Conservation (phyloP, 2,888 invertebrate species). For the Pimpla rufipes region DNA sequence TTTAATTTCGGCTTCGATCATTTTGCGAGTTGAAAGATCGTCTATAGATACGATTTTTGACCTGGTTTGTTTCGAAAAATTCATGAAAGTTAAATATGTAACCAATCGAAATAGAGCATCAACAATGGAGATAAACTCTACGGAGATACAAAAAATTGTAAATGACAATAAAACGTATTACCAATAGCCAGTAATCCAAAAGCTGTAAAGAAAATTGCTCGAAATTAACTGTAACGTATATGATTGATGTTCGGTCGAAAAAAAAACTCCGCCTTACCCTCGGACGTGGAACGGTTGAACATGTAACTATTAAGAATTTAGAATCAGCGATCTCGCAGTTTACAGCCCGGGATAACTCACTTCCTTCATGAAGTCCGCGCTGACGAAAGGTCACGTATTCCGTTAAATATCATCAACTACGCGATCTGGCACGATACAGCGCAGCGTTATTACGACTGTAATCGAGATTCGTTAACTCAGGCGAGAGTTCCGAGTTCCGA, state of each 20-base stretch:
- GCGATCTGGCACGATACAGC: constrained; percentile 34
- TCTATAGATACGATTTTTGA: no score
- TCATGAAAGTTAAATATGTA: no score
- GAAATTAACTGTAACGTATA: not conserved
- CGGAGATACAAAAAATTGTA: not conserved
- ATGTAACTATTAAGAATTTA: constrained; percentile 3
- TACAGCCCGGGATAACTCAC: constrained; percentile 15
- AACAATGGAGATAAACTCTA: not conserved
- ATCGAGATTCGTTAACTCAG: constrained; percentile 42
- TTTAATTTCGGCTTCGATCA: no score
- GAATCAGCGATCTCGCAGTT: constrained; percentile 10
- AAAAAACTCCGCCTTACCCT: not conserved
- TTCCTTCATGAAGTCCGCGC: not conserved
- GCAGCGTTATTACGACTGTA: constrained; percentile 40
- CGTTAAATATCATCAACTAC: constrained; percentile 39
- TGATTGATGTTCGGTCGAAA: not conserved
- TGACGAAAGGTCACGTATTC: constrained; percentile 34
- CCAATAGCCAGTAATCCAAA: not conserved
- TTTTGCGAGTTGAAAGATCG: no score
- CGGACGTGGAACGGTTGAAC: constrained; percentile 10
- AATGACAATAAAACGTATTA: not conserved
- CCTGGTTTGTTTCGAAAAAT: no score
- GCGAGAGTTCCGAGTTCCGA: constrained; percentile 31
- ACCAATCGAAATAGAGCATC: not conserved
- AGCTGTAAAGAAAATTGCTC: not conserved